Percentiles rank a stretch among this genome's conserved stretches.
Evolutionary conservation across 2,888 invertebrate genomes (phyloP).

Genomic region (Drosophila lutescens): DNA sequence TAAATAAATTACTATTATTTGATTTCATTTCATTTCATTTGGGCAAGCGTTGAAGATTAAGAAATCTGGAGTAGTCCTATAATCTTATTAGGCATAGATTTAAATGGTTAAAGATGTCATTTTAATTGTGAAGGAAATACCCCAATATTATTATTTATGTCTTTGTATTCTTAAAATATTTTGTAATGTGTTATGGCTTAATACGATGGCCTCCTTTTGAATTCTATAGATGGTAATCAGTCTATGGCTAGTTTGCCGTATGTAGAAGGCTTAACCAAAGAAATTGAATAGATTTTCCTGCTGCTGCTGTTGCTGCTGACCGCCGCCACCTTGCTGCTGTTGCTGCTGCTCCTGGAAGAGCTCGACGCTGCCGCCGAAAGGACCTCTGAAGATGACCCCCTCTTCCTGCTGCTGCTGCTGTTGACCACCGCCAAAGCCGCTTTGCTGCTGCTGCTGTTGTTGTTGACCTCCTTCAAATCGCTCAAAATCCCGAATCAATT

Average conservation of each 20-base stretch:
- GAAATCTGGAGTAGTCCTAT: neutral
- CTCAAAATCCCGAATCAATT: constrained; percentile 23
- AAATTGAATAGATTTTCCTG: constrained; percentile 31
- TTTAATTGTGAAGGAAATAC: no score
- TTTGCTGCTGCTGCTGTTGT: constrained; percentile 35
- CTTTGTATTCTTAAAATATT: neutral
- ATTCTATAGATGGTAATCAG: neutral
- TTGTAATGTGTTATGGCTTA: constrained; percentile 2
- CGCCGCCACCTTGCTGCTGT: constrained; percentile 31
- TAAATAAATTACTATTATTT: constrained; percentile 26
- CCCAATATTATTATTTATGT: neutral
- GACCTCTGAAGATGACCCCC: constrained; percentile 33
- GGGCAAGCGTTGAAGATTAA: neutral
- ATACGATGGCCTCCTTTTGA: neutral
- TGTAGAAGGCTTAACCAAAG: constrained; percentile 15
- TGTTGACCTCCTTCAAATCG: constrained; percentile 19
- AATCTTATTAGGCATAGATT: no score
- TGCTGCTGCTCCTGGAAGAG: constrained; percentile 40
- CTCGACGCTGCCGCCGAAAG: constrained; percentile 37
- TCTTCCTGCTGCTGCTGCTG: constrained; percentile 42
- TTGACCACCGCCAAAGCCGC: constrained; percentile 35
- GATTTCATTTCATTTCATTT: neutral
- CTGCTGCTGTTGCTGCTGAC: constrained; percentile 40
- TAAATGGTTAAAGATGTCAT: neutral
- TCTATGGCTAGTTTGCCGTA: neutral